Base-by-base conservation (phyloP, 2,888 invertebrate genomes). In the Tipula helvola region DNA sequence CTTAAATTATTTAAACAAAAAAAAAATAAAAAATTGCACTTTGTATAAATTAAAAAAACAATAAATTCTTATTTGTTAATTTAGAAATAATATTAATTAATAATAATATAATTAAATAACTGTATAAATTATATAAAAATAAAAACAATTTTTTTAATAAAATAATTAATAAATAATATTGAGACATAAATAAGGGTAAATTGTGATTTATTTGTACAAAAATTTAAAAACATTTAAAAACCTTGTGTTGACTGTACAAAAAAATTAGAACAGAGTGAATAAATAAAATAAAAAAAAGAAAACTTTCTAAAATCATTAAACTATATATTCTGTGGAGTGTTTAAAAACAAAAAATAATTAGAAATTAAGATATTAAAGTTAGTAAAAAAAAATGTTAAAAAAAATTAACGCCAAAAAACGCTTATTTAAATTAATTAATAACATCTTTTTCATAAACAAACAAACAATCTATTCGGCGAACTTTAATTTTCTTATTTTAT, bases 121-220 rank as follows among this genome's bases (percentile, higher is more conserved):
- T 71, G 71, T 71, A 71, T 71, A 84, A 84, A 36, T 84, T 39
- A 84, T 39, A 36, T 84, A 39, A n/a, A 44, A 83, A 83, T n/a
- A 13, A 83, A 83, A 83, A 83, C 36, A 83, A 83, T 84, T 84
- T 39, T 84, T 84, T 84, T 16, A 84, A 39, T 52, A 52, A 83
- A 36, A 36, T 39, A 39, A 84, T 84, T 39, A 84, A 83, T 36
- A 84, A 84, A 84, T 84, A 84, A 84, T 83, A 83, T 83, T 84
- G 84, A 84, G 41, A 84, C 84, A 84, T 41, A 84, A 84, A 41
- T 84, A 84, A 84, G 84, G 84, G 84, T 84, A 84, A 84, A 84
- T 71, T 84, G 84, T 84, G 84, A 84, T 84, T 84, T 84, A 84
- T 84, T 84, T 84, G 84, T 84, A 84, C 84, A 84, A 84, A 84